A percentile compares a stretch with the other conserved stretches of the same genome.
Conservation (phyloP, 2,888 invertebrate genomes). For the Micoletzkya japonica region DNA sequence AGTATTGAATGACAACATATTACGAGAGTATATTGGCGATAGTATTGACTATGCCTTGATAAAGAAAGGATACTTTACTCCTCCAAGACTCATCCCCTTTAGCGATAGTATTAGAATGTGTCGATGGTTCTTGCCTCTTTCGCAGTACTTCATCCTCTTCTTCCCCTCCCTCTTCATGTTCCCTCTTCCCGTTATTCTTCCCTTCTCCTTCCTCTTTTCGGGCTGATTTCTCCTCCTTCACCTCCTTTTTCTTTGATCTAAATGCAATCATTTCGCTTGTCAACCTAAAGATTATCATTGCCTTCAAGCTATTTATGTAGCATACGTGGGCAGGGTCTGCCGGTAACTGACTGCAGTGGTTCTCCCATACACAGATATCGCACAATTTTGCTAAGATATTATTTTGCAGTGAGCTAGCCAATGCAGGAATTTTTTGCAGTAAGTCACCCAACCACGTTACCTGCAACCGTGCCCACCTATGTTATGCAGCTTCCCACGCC, state of each 20-base stretch:
- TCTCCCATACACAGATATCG: too few species aligned
- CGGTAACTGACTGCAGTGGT: too few species aligned
- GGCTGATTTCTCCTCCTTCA: background rate
- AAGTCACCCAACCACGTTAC: too few species aligned
- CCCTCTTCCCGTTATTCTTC: background rate
- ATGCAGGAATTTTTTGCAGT: too few species aligned
- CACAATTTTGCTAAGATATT: too few species aligned
- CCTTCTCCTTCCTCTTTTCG: background rate
- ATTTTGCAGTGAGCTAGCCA: too few species aligned
- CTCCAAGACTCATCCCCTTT: conserved; percentile 20
- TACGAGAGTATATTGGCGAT: conserved; percentile 13
- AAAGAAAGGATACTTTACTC: background rate
- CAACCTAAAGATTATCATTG: too few species aligned
- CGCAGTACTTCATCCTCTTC: conserved; percentile 3
- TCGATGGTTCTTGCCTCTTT: conserved; percentile 22
- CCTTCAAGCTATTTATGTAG: too few species aligned
- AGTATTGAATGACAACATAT: background rate
- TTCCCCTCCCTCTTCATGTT: background rate
- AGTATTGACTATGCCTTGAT: conserved; percentile 7
- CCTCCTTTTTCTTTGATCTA: background rate
- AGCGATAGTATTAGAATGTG: background rate
- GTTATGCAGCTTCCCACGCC: too few species aligned
- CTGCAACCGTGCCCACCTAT: too few species aligned
- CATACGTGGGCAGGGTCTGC: too few species aligned
- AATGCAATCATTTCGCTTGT: background rate